Evolutionary conservation across 2,888 invertebrate species (phyloP).

Genomic region (Cetonia aurata): DNA sequence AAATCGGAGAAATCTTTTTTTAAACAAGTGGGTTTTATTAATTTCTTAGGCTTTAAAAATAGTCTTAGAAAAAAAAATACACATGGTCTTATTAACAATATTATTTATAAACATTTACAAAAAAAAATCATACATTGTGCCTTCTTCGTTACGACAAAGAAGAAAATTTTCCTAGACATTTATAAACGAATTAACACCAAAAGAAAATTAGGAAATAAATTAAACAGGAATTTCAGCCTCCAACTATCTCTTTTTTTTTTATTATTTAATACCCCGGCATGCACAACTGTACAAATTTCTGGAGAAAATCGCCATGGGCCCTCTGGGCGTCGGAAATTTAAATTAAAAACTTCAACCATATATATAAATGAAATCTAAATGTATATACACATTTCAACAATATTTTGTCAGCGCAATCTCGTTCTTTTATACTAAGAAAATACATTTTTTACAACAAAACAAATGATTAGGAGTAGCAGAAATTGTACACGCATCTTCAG

Average conservation of each 20-base stretch:
- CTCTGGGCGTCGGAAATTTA: background rate
- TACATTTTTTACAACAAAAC: conserved; percentile 34
- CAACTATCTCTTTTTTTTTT: background rate
- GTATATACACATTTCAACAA: conserved; percentile 37
- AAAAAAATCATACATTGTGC: conserved; percentile 42
- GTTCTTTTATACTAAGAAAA: conserved; percentile 20
- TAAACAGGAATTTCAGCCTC: conserved; percentile 43
- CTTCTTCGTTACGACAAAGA: conserved; percentile 20
- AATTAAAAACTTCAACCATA: conserved; percentile 9
- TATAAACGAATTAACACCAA: conserved; percentile 28
- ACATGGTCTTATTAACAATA: conserved; percentile 48
- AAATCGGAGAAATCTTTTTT: conserved; percentile 31
- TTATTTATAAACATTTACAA: conserved; percentile 48
- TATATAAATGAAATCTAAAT: conserved; percentile 31
- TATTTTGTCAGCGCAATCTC: conserved; percentile 11
- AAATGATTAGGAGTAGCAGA: conserved; percentile 27
- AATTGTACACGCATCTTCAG: conserved; percentile 30
- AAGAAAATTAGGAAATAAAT: conserved; percentile 22
- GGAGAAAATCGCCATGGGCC: background rate
- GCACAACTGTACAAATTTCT: background rate
- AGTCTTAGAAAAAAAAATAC: conserved; percentile 46
- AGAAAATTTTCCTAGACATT: conserved; percentile 11
- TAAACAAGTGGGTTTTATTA: conserved; percentile 43
- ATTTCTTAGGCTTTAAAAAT: conserved; percentile 42
- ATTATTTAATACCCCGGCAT: conserved; percentile 13